These are phyloP conservation scores for Epizoanthus ramosus DNA, from an alignment of 92 coral and sea anemone species.

Conservation along the genomic window DNA sequence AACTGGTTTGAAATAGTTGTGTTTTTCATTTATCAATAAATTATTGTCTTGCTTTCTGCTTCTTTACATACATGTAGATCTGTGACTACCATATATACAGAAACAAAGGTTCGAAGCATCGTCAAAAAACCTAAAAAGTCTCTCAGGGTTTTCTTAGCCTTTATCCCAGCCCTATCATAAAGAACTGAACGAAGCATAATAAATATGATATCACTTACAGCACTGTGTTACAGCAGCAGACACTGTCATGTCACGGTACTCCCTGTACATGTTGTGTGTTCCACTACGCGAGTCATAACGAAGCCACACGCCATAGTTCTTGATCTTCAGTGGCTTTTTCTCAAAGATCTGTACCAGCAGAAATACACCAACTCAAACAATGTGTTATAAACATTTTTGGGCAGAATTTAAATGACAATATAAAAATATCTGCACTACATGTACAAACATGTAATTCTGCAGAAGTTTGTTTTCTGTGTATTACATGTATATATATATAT, in stretches of 20 bases:
- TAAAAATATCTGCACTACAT: too few relatives aligned
- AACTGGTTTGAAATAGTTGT: too few relatives aligned
- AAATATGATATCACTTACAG: constrained; percentile 66
- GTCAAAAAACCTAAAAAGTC: too few relatives aligned
- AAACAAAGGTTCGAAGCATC: not conserved
- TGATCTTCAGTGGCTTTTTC: constrained; percentile 85
- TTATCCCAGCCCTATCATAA: not conserved
- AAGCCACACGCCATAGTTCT: constrained; percentile 98
- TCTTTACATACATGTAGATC: too few relatives aligned
- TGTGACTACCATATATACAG: not conserved
- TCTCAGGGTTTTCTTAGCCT: too few relatives aligned
- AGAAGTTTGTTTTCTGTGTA: too few relatives aligned
- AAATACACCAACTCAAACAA: too few relatives aligned
- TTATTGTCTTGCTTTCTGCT: too few relatives aligned
- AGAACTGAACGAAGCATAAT: not conserved
- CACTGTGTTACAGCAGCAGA: constrained; percentile 91
- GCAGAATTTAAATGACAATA: not conserved
- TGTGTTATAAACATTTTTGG: not conserved
- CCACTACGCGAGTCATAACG: constrained; percentile 99
- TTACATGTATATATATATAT: too few relatives aligned
- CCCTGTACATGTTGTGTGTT: constrained; percentile 99
- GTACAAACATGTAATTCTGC: too few relatives aligned
- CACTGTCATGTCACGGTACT: constrained; percentile 95
- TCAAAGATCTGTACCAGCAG: constrained; percentile 68
- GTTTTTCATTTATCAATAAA: too few relatives aligned